phyloP scores from a whole-genome alignment of 2,888 invertebrate genomes.

The Catocala sponsa region DNA sequence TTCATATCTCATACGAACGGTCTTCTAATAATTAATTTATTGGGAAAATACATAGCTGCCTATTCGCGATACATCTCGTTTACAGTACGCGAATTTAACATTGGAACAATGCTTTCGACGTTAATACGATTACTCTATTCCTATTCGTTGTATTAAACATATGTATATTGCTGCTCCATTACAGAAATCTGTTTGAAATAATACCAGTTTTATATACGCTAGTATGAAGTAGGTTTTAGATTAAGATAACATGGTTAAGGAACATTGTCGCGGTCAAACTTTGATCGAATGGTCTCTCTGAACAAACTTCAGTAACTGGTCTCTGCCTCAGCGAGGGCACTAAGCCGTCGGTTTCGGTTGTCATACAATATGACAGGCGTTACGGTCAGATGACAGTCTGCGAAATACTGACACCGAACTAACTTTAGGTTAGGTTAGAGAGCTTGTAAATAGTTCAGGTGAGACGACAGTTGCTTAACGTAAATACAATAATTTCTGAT shows the following conservation, averaged over 20 bases:
- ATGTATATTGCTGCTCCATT: too few relatives aligned
- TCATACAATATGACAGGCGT: slow-evolving; percentile 17
- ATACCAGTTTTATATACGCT: background rate
- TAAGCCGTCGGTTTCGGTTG: slow-evolving; percentile 16
- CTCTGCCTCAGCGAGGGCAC: slow-evolving; percentile 3
- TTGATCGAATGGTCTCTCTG: slow-evolving; percentile 10
- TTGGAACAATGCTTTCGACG: slow-evolving; percentile 11
- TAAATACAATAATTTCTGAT: slow-evolving; percentile 1
- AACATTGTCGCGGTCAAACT: slow-evolving; percentile 11
- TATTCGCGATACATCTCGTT: slow-evolving; percentile 5
- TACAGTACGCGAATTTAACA: slow-evolving; percentile 22
- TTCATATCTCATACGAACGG: slow-evolving; percentile 28
- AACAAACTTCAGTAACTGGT: slow-evolving; percentile 13
- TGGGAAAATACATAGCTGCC: slow-evolving; percentile 23
- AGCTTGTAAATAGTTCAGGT: slow-evolving; percentile 8
- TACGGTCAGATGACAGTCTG: slow-evolving; percentile 15
- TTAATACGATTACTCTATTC: background rate
- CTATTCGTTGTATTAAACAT: too few relatives aligned
- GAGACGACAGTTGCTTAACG: background rate
- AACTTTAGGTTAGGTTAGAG: background rate
- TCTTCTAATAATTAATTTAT: slow-evolving; percentile 35
- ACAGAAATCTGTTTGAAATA: background rate
- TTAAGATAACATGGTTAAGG: background rate
- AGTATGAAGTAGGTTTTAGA: background rate
- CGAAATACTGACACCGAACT: slow-evolving; percentile 16